Evolutionary conservation across 2,113 vertebrate genomes (phyloP), one percentile per base, ranked within the genome.

Genomic region (Rhinopomastus cyanomelas): DNA sequence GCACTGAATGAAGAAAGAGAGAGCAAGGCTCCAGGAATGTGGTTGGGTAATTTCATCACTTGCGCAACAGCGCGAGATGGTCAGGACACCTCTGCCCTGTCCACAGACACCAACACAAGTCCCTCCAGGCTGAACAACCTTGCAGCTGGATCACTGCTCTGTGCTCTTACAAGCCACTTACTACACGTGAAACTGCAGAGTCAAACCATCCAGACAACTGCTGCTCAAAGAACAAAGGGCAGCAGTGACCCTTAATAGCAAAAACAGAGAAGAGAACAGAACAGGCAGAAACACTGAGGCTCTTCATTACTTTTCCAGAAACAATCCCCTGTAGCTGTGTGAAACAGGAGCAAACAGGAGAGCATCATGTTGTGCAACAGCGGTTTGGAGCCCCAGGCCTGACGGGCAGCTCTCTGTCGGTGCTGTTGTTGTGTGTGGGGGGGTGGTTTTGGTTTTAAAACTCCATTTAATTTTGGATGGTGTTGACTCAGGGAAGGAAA

Each of bases 341-440:
- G 42, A 69, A 79, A 86, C 10, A 56, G 27, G 46, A 83, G 19
- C 75, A 74, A 91, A 83, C 4, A 87, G 21, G 16, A 74, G 51
- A 71, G 73, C 34, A 66, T 57, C 55, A 49, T 13, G 32, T 27
- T 75, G 76, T 46, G 3, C 11, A 91, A 91, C 39, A 53, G 30
- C 75, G 92, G 86, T 87, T 83, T 84, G 65, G n/a, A 92, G 80
- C 93, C 75, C 79, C 61, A 92, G 76, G 68, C 36, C 39, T 72
- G 80, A 77, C 2, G 44, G 49, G 26, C 30, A 57, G 34, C 29
- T 39, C 80, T 81, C 52, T 80, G 37, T 42, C 62, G 6, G 42
- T 29, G 55, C 79, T 65, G 22, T 27, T 57, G 22, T 36, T 16
- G 15, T 6, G n/a, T 23, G 52, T 17, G 20, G 22, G 42, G 66